Evolutionary conservation across 2,797 vertebrate species (phyloP), one percentile per base, ranked within the genome.

Genomic region (Rhinella marina): DNA sequence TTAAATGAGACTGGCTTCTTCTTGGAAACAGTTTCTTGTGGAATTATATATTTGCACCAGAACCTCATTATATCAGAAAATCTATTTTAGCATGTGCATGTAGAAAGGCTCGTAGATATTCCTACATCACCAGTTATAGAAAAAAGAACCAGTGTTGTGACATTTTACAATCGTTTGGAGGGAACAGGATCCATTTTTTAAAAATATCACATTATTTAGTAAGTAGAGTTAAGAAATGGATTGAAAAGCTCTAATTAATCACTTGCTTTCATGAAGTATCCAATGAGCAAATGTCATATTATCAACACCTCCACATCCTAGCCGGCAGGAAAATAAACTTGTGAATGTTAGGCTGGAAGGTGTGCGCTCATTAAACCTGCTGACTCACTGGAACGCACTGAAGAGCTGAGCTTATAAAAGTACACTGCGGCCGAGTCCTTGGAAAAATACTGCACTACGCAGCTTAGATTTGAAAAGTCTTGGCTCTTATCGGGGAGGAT

Each of bases 251-350:
- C 48, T 88, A 85, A 88, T 88, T 81, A 86, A 82, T 88, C 84
- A 88, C 57, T 86, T 77, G 78, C 83, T 82, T 85, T 88, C 79
- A 86, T 82, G 79, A 89, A 52, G 88, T 86, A 89, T 86, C 79
- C 83, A 89, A 82, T 82, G 83, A 86, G 84, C 48, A 89, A 86
- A 89, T 89, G 84, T 89, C 84, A 89, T 88, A 88, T 86, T 86
- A 89, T 89, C 79, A 89, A 89, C 88, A 77, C 88, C 78, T 86
- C 79, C 59, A 82, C 78, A 82, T 86, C 68, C 57, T 77, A 82
- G 72, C 79, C 68, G 32, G 78, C 84, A 57, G 78, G 52, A 85
- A 82, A 75, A 84, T 62, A 82, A 77, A 62, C 81, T 25, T 89
- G 88, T 89, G 77, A 89, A 86, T 86, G 88, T 80, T 89, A 81